A percentile compares a stretch with the other conserved stretches of the same genome.
Conservation (phyloP, 2,888 invertebrate genomes). For the Phoenoteleia sp. region DNA sequence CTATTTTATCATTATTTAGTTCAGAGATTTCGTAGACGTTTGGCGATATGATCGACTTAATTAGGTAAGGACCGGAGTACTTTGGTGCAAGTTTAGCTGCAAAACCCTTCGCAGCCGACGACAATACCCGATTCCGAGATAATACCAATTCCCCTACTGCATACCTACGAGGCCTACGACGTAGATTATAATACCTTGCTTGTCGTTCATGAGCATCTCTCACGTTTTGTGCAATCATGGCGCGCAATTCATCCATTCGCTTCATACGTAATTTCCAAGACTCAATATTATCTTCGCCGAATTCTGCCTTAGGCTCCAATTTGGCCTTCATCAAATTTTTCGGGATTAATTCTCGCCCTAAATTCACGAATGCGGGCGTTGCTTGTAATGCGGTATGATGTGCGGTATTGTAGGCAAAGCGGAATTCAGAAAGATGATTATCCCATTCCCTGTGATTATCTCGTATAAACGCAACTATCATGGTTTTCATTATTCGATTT, state of each 20-base stretch:
- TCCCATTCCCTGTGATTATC: not conserved
- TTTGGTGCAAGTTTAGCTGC: not conserved
- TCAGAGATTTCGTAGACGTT: conserved; percentile 10
- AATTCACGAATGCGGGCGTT: not conserved
- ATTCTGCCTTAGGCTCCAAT: too few relatives aligned
- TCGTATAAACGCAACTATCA: not conserved
- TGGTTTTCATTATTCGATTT: not conserved
- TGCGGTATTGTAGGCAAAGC: not conserved
- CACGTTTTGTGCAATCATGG: too few relatives aligned
- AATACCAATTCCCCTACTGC: not conserved
- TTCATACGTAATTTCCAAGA: too few relatives aligned
- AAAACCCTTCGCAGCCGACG: not conserved
- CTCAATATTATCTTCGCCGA: too few relatives aligned
- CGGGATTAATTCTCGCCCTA: not conserved
- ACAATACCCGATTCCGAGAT: conserved; percentile 6
- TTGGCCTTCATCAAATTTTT: too few relatives aligned
- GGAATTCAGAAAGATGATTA: not conserved
- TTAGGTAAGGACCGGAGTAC: too few relatives aligned
- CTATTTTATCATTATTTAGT: not conserved
- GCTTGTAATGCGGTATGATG: too few relatives aligned
- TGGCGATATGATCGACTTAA: not conserved
- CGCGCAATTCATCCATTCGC: too few relatives aligned
- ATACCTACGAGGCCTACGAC: not conserved
- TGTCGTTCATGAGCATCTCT: not conserved
- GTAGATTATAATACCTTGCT: not conserved